A percentile compares a stretch with the other conserved stretches of the same genome.
Evolutionary conservation across 1,140 invertebrate genomes (phyloP).

Genomic region (Drosophila saltans): DNA sequence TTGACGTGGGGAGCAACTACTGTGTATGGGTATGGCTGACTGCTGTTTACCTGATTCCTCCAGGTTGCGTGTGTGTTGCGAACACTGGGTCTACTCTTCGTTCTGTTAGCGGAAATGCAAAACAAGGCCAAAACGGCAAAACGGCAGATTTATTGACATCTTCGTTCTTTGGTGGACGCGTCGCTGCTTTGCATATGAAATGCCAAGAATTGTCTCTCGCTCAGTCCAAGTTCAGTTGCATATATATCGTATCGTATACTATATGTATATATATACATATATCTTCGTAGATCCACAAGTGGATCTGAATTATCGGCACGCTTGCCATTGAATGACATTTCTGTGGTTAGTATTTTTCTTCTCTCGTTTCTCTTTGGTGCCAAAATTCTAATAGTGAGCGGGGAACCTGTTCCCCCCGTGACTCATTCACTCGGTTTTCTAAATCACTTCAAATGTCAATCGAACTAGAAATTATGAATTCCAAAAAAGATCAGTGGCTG

Average conservation of each 20-base stretch:
- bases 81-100: slow-evolving; percentile 15
- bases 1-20: slow-evolving; percentile 78
- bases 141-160: slow-evolving; percentile 80
- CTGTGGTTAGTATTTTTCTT: neutral
- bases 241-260: neutral
- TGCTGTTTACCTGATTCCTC: slow-evolving; percentile 37
- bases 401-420: slow-evolving; percentile 36
- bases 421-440: slow-evolving; percentile 53
- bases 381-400: neutral
- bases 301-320: slow-evolving; percentile 73
- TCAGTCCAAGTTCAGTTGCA: slow-evolving; percentile 34
- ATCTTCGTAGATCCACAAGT: slow-evolving; percentile 48
- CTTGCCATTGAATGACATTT: slow-evolving; percentile 40
- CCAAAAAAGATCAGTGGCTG: slow-evolving; percentile 46
- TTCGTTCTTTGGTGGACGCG: slow-evolving; percentile 52
- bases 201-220: slow-evolving; percentile 34
- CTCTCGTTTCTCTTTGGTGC: neutral
- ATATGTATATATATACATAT: slow-evolving; percentile 15
- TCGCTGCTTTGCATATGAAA: slow-evolving; percentile 76
- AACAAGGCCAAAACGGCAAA: slow-evolving; percentile 77
- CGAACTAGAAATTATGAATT: slow-evolving; percentile 79
- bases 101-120: slow-evolving; percentile 78
- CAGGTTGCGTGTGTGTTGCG: slow-evolving; percentile 54
- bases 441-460: slow-evolving; percentile 56
- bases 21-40: slow-evolving; percentile 46